Base-by-base conservation (phyloP, 2,888 invertebrate species). In the Melieria crassipennis region DNA sequence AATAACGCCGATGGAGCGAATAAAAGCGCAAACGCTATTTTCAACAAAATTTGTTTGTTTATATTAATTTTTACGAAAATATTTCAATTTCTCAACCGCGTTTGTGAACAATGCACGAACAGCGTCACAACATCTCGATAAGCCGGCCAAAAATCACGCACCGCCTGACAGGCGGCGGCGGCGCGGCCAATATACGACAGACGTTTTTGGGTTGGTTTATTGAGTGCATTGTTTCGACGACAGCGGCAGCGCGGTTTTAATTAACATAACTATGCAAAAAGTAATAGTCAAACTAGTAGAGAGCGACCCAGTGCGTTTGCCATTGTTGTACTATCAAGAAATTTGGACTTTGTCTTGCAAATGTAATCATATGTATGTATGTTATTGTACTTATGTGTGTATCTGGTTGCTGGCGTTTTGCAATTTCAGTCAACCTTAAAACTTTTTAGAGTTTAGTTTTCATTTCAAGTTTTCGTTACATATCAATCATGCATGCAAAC, bases 61-160 rank as follows among this genome's bases (percentile, higher is more conserved):
- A 48, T n/a, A 63, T 63, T 63, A 63, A 63, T 50, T 11, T 46
- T 63, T 5, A 46, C 16, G 48, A 63, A 63, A 50, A 63, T 63
- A 63, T 63, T 63, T 63, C 16, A 63, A 63, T 63, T 63, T 46
- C 47, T 63, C 48, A 63, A 63, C 13, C 46, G 11, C 6, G 11
- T 63, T 10, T 16, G 11, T 45, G 63, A 10, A 47, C 63, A 63
- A 42, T 58, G n/a, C 42, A 58, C 5, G 16, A 11, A 42, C 30
- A 10, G 42, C 30, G 30, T 58, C 58, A 58, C 10, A n/a, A 58
- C 58, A 9, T 50, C 7, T 50, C 50, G 11, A 50, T 30, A 50
- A 11, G 50, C 11, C 7, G 50, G 11, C 50, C 52, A 52, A 11
- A 52, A 11, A 30, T 30, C 30, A 30, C 30, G 30, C 30, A 30